These are phyloP conservation scores for Zeuzera pyrina DNA, from an alignment of 2,888 invertebrate species.

Conservation along the genomic window DNA sequence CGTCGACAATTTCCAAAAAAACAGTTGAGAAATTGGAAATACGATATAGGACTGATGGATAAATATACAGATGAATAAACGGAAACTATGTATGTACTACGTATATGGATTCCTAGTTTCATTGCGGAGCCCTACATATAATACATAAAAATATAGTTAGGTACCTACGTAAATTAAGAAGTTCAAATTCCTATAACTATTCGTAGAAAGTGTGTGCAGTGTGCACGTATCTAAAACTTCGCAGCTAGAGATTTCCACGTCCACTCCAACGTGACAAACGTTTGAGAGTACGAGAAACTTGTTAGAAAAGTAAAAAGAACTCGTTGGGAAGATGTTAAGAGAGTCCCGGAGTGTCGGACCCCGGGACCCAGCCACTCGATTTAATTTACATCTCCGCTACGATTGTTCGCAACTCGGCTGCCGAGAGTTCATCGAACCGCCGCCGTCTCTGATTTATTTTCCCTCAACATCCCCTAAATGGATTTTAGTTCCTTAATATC, in stretches of 20 bases:
- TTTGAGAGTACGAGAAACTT: slow-evolving; percentile 54
- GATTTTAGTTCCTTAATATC: slow-evolving; percentile 53
- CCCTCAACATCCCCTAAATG: slow-evolving; percentile 50
- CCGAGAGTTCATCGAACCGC: slow-evolving; percentile 56
- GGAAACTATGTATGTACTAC: too few species aligned
- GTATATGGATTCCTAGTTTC: too few species aligned
- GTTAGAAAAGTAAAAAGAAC: slow-evolving; percentile 64
- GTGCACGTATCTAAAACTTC: slow-evolving; percentile 33
- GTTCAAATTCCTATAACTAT: too few species aligned
- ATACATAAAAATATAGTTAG: too few species aligned
- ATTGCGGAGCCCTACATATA: too few species aligned
- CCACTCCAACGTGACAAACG: slow-evolving; percentile 58
- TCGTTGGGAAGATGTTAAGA: slow-evolving; percentile 47
- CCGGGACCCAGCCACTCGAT: slow-evolving; percentile 42
- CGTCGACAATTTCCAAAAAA: too few species aligned
- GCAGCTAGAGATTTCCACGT: slow-evolving; percentile 48
- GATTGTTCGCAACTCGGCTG: slow-evolving; percentile 60
- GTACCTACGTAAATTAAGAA: too few species aligned
- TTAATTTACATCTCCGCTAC: slow-evolving; percentile 64
- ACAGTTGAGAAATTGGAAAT: too few species aligned
- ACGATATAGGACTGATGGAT: too few species aligned
- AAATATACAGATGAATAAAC: too few species aligned
- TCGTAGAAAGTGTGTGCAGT: too few species aligned
- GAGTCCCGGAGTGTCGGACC: slow-evolving; percentile 13
- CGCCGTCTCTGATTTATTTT: slow-evolving; percentile 60